A percentile compares a stretch with the other conserved stretches of the same genome.
These are phyloP conservation scores for Tetramorium simillimum DNA, from an alignment of 1,140 invertebrate genomes.

Conservation along the genomic window DNA sequence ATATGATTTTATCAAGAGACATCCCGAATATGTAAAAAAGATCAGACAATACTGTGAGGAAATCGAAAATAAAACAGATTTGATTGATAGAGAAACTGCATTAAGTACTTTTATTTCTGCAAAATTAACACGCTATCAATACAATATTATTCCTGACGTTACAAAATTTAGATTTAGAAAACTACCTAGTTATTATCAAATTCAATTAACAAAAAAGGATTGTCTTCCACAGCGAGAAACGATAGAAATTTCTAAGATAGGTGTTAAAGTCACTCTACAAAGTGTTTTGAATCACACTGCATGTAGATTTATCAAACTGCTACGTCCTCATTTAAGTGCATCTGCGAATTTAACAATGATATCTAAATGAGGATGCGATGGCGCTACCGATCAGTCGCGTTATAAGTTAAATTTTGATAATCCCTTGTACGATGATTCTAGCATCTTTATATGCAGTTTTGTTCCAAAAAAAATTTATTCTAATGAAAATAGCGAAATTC, in stretches of 20 bases:
- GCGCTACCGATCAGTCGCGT: conserved; percentile 66
- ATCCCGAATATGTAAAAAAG: background rate
- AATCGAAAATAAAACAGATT: background rate
- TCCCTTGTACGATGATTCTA: conserved; percentile 34
- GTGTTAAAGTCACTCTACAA: background rate
- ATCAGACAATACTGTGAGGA: conserved; percentile 3
- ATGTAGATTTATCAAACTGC: conserved; percentile 1
- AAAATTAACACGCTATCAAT: conserved; percentile 5
- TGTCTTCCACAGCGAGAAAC: background rate
- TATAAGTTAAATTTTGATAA: conserved; percentile 78
- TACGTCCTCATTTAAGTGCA: background rate
- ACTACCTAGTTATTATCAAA: conserved; percentile 15
- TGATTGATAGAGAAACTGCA: background rate
- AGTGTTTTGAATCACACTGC: conserved; percentile 24
- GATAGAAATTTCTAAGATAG: conserved; percentile 7
- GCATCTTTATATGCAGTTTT: conserved; percentile 57
- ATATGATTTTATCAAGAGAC: conserved; percentile 8
- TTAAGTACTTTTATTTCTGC: background rate
- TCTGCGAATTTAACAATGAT: conserved; percentile 51
- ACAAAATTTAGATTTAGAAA: background rate
- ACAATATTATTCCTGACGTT: conserved; percentile 14
- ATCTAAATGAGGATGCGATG: conserved; percentile 79
- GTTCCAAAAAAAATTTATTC: conserved; percentile 56
- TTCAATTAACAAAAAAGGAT: conserved; percentile 1
- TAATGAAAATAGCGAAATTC: background rate